phyloP scores from a whole-genome alignment of 1,140 invertebrate genomes.

The Euglossa dilemma region DNA sequence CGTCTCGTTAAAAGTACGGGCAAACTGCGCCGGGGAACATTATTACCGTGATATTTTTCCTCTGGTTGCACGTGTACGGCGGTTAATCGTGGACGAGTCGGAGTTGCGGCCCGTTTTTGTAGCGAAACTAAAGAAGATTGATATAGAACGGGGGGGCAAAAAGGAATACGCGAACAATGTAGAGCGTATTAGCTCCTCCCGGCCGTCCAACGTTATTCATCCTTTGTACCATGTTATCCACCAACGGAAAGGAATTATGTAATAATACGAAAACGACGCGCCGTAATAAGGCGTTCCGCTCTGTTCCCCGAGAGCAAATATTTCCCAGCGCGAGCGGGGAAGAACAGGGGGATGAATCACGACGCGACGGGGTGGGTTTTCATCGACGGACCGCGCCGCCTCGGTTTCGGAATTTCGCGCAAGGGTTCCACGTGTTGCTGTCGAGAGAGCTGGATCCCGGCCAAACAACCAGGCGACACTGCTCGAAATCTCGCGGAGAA shows the following conservation, averaged over 20 bases:
- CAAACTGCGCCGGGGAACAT: not conserved
- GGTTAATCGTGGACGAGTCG: not conserved
- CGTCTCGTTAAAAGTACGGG: not conserved
- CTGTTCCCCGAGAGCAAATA: not conserved
- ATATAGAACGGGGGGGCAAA: not conserved
- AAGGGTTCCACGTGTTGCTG: constrained; percentile 11
- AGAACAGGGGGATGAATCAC: no score
- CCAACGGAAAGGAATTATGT: no score
- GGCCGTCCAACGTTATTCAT: not conserved
- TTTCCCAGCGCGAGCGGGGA: not conserved
- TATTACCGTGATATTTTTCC: constrained; percentile 3
- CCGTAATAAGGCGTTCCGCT: not conserved
- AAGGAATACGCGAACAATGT: not conserved
- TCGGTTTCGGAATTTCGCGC: not conserved
- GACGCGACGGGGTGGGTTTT: not conserved
- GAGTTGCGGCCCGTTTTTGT: not conserved
- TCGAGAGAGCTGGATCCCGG: constrained; percentile 13
- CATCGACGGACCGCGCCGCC: no score
- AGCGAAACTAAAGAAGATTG: not conserved
- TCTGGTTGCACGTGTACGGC: not conserved
- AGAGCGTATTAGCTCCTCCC: not conserved
- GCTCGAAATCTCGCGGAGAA: not conserved
- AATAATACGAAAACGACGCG: constrained; percentile 5
- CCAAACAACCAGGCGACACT: not conserved
- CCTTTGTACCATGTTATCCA: not conserved